Evolutionary conservation across 2,113 vertebrate genomes (phyloP).

Genomic region (human (Homo sapiens)): GRCh38 chr4:165367001-165367500

Average conservation of each 20-base stretch:
- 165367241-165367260: too few species aligned
- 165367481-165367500: rapidly evolving
- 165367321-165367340: too few species aligned
- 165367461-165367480: neutral
- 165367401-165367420: neutral
- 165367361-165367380: neutral
- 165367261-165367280: neutral
- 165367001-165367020: neutral
- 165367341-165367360: neutral
- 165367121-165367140: neutral
- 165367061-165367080: neutral
- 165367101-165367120: neutral
- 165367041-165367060: neutral
- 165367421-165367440: neutral
- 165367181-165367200: neutral
- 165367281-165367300: neutral
- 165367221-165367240: neutral
- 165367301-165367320: neutral
- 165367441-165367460: neutral
- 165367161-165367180: neutral
- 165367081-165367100: neutral
- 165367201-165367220: neutral
- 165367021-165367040: neutral
- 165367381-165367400: neutral
- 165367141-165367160: neutral